Conservation (phyloP, 1,140 invertebrate species). For the Drosophila melanica region DNA sequence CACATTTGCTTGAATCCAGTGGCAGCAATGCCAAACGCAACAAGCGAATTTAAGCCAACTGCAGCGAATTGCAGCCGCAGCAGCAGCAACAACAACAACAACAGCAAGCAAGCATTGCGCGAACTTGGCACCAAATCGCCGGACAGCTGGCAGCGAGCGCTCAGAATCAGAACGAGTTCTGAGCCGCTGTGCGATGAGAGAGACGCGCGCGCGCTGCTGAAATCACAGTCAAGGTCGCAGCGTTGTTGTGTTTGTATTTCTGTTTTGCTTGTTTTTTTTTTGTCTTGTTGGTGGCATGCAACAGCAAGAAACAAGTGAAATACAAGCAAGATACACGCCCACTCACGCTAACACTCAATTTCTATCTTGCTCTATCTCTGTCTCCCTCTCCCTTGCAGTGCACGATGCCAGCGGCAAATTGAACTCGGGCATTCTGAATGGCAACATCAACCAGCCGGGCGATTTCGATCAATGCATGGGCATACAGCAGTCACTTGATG, state of each 20-base stretch:
- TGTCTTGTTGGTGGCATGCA: constrained; percentile 16
- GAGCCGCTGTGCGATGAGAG: constrained; percentile 15
- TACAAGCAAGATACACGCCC: background rate
- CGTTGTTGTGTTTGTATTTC: constrained; percentile 10
- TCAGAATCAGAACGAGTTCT: constrained; percentile 63
- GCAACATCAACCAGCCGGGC: constrained; percentile 87
- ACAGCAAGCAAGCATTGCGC: constrained; percentile 41
- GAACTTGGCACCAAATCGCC: constrained; percentile 73
- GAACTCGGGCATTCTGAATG: constrained; percentile 86
- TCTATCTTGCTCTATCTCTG: constrained; percentile 1
- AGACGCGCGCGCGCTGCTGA: constrained; percentile 16
- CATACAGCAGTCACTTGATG: constrained; percentile 52
- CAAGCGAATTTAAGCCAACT: constrained; percentile 58
- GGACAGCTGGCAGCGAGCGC: constrained; percentile 24
- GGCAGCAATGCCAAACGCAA: constrained; percentile 55
- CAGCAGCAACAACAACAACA: constrained; percentile 35
- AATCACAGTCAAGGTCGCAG: constrained; percentile 74
- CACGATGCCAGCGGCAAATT: constrained; percentile 86
- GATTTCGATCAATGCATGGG: constrained; percentile 87
- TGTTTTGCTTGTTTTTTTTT: background rate
- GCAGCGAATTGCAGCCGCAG: constrained; percentile 40
- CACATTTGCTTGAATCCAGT: constrained; percentile 61
- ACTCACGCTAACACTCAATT: too few relatives aligned
- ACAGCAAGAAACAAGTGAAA: constrained; percentile 2
- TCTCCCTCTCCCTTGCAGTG: constrained; percentile 80